Percentiles rank a stretch among this genome's conserved stretches.
phyloP scores from a whole-genome alignment of 2,113 vertebrate genomes.

The Nymphicus hollandicus region DNA sequence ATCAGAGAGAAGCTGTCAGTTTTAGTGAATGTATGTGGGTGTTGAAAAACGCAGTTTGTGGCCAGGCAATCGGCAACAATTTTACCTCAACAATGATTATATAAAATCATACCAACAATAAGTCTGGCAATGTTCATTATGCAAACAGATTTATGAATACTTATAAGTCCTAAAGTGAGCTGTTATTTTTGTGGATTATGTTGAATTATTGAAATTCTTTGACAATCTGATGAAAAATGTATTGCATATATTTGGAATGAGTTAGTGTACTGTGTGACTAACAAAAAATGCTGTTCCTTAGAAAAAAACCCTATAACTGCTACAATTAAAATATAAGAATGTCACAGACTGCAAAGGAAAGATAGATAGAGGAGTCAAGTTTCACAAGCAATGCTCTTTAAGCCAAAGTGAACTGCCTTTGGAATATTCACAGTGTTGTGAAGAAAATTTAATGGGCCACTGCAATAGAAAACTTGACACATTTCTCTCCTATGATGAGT shows the following conservation, averaged over 20 bases:
- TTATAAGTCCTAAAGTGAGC: not conserved
- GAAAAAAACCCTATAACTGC: not conserved
- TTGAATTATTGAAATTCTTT: constrained; percentile 15
- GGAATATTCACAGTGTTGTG: not conserved
- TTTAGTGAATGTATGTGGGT: not conserved
- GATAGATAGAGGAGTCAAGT: not conserved
- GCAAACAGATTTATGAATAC: not conserved
- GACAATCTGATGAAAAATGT: constrained; percentile 13
- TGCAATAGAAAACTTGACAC: not conserved
- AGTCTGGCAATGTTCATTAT: not conserved
- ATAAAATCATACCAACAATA: not conserved
- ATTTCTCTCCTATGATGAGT: not conserved
- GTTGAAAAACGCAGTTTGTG: not conserved
- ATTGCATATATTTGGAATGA: not conserved
- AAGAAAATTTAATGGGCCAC: not conserved
- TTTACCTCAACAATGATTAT: not conserved
- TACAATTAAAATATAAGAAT: not conserved
- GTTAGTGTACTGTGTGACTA: not conserved
- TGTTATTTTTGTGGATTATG: not conserved
- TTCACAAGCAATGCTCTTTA: not conserved
- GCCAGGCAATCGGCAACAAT: not conserved
- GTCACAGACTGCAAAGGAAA: not conserved
- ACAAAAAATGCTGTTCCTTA: not conserved
- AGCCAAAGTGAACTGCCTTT: not conserved
- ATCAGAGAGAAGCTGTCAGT: not conserved